These are phyloP conservation scores for Pachycephala philippinensis DNA, from an alignment of 2,113 vertebrate genomes.

Conservation along the genomic window DNA sequence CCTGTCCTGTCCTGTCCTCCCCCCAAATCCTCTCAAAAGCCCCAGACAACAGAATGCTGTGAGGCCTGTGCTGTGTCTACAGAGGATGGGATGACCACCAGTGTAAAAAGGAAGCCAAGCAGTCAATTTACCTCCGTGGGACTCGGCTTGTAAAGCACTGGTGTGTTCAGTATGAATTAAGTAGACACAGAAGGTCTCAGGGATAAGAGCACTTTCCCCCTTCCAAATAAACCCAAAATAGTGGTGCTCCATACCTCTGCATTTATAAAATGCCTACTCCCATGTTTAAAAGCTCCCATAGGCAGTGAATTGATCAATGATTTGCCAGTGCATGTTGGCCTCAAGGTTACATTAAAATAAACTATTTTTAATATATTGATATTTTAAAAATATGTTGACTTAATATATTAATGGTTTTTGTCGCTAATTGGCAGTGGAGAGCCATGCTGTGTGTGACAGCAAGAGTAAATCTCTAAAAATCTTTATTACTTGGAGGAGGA, in stretches of 20 bases:
- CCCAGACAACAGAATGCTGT: neutral
- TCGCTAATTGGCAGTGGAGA: neutral
- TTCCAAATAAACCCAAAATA: neutral
- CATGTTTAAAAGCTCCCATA: neutral
- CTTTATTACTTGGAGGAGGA: neutral
- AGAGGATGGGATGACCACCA: neutral
- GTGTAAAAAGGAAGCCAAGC: neutral
- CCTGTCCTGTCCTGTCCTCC: fast-evolving
- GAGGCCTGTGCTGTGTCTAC: neutral
- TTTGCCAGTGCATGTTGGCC: neutral
- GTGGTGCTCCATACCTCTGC: neutral
- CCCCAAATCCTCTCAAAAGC: neutral
- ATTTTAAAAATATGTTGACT: neutral
- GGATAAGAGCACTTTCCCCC: neutral
- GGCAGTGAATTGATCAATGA: neutral
- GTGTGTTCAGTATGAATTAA: neutral
- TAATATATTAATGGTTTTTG: neutral
- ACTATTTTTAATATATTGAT: neutral
- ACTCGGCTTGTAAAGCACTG: neutral
- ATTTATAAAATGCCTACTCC: neutral
- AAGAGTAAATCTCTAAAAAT: neutral
- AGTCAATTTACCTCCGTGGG: neutral
- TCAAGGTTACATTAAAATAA: neutral
- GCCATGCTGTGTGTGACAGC: neutral
- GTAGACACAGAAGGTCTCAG: neutral